phyloP scores from a whole-genome alignment of 2,888 invertebrate species.

The Temnothorax unifasciatus region DNA sequence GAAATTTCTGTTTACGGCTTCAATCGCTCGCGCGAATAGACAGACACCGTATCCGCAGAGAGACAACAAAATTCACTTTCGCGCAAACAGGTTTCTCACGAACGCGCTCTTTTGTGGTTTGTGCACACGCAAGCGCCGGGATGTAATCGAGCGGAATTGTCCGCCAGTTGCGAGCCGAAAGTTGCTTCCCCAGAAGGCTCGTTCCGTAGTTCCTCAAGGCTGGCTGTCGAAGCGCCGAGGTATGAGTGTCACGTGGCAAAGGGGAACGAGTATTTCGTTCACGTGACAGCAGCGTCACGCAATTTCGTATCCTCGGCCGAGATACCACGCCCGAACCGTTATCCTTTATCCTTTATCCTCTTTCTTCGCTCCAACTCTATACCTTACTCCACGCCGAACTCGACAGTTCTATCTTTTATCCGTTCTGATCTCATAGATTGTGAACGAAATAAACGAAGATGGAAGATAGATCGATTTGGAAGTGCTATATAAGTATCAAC shows the following conservation, averaged over 20 bases:
- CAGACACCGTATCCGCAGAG: background rate
- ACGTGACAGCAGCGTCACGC: constrained; percentile 77
- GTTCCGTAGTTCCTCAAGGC: constrained; percentile 62
- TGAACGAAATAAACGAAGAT: background rate
- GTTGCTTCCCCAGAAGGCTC: constrained; percentile 39
- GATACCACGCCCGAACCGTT: constrained; percentile 40
- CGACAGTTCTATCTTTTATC: background rate
- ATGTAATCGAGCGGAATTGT: constrained; percentile 67
- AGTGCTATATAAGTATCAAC: background rate
- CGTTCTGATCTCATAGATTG: background rate
- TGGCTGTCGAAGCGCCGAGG: constrained; percentile 54
- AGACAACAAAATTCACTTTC: constrained; percentile 35
- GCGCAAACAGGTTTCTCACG: background rate
- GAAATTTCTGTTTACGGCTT: constrained; percentile 35
- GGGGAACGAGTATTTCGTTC: constrained; percentile 78
- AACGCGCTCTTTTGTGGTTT: background rate
- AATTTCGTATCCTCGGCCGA: constrained; percentile 77
- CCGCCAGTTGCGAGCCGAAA: constrained; percentile 61
- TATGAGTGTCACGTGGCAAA: constrained; percentile 78
- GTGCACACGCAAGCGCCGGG: constrained; percentile 17
- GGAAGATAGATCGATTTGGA: background rate
- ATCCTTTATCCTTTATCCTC: constrained; percentile 43
- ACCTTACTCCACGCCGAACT: background rate
- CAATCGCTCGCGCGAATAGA: background rate
- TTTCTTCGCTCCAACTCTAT: background rate